These are phyloP conservation scores for Galemys pyrenaicus DNA, from an alignment of 2,113 vertebrate species.

Conservation along the genomic window DNA sequence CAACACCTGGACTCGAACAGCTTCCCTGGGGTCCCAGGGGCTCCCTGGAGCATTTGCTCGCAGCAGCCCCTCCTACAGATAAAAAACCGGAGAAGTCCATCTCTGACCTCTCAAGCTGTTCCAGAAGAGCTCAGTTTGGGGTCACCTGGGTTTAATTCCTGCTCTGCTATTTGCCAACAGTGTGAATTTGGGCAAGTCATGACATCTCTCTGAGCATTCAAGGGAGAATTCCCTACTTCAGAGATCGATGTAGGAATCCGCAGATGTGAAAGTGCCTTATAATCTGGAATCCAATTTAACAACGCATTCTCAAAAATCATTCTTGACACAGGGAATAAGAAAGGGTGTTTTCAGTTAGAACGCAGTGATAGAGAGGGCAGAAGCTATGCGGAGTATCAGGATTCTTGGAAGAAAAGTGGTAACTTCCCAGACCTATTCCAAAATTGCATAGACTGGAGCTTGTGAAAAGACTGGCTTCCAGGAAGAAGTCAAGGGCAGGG, in stretches of 20 bases:
- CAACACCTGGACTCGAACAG: conserved; percentile 10
- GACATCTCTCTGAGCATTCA: neutral
- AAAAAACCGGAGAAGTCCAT: neutral
- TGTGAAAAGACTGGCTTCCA: neutral
- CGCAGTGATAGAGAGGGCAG: neutral
- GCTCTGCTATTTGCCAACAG: neutral
- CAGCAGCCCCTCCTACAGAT: neutral
- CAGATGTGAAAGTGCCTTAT: neutral
- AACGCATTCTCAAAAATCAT: neutral
- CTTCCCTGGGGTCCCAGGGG: neutral
- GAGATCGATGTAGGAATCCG: neutral
- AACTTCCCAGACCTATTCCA: neutral
- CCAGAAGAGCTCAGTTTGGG: neutral
- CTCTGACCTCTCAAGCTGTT: neutral
- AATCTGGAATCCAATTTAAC: neutral
- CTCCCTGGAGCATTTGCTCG: neutral
- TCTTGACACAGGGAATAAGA: neutral
- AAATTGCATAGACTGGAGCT: neutral
- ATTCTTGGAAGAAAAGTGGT: neutral
- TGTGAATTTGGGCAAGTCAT: neutral
- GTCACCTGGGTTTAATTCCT: neutral
- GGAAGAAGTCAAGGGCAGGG: neutral
- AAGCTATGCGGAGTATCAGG: neutral
- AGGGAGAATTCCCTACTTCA: neutral
- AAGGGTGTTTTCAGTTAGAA: neutral